These are phyloP conservation scores for Ormia ochracea DNA, from an alignment of 2,888 invertebrate genomes.

Conservation along the genomic window DNA sequence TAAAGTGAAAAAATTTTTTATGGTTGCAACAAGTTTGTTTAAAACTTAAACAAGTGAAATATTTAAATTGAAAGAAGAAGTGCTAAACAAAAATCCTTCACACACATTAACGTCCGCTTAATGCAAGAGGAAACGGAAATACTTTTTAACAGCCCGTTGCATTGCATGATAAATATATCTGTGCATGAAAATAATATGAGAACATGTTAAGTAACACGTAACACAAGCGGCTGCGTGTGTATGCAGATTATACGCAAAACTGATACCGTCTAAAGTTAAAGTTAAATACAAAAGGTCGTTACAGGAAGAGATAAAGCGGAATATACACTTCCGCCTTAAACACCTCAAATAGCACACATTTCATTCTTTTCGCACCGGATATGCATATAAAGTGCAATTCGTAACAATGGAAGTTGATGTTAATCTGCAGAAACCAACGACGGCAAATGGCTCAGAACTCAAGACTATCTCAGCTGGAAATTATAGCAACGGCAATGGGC, in stretches of 20 bases:
- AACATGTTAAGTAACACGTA: background rate
- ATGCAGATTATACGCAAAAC: background rate
- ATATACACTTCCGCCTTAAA: slow-evolving; percentile 21
- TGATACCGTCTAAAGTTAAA: slow-evolving; percentile 20
- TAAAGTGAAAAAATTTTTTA: slow-evolving; percentile 7
- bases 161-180: slow-evolving; percentile 16
- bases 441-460: slow-evolving; percentile 69
- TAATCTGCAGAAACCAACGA: slow-evolving; percentile 71
- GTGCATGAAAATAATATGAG: too few species aligned
- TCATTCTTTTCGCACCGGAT: slow-evolving; percentile 35
- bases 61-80: background rate
- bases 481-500: slow-evolving; percentile 65
- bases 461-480: slow-evolving; percentile 74
- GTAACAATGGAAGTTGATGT: slow-evolving; percentile 76
- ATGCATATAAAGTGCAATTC: slow-evolving; percentile 58
- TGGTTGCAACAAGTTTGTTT: background rate
- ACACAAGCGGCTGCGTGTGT: background rate
- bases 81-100: background rate
- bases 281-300: background rate
- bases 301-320: background rate
- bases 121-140: slow-evolving; percentile 54
- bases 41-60: background rate
- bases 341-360: slow-evolving; percentile 15
- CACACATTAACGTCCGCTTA: slow-evolving; percentile 39
- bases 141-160: slow-evolving; percentile 40